phyloP scores from a whole-genome alignment of 2,797 vertebrate genomes.

The Gambusia yucatana region DNA sequence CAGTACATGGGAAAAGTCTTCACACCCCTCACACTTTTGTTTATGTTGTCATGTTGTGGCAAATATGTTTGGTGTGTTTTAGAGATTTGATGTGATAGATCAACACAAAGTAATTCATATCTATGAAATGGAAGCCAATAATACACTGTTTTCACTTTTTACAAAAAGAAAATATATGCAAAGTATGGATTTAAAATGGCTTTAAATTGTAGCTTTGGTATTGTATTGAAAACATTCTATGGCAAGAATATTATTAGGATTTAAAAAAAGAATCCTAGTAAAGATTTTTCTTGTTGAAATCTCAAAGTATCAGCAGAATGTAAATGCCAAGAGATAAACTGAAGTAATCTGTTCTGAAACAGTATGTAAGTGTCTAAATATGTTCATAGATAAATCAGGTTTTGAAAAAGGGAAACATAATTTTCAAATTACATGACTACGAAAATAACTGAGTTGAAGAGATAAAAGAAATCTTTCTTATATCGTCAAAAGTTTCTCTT shows the following conservation, averaged over 20 bases:
- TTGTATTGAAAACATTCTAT: no score
- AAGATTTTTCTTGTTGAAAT: background rate
- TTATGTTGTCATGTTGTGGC: background rate
- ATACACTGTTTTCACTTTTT: background rate
- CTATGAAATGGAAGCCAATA: background rate
- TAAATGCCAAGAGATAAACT: background rate
- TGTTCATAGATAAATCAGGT: background rate
- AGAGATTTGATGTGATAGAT: no score
- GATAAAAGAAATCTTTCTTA: background rate
- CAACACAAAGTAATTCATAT: background rate
- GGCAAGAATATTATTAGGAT: no score
- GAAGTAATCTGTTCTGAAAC: background rate
- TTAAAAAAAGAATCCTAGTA: no score
- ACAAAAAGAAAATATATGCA: background rate
- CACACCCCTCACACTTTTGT: background rate
- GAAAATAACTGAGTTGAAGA: background rate
- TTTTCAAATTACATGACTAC: background rate
- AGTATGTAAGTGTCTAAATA: background rate
- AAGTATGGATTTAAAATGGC: background rate
- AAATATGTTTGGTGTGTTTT: background rate
- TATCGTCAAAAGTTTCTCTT: background rate
- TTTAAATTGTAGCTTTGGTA: background rate
- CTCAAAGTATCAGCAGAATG: background rate
- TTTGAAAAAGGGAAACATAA: background rate
- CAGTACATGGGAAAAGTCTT: background rate